A percentile compares a stretch with the other conserved stretches of the same genome.
phyloP scores from a whole-genome alignment of 1,140 invertebrate species.

The Diachasma alloeum region DNA sequence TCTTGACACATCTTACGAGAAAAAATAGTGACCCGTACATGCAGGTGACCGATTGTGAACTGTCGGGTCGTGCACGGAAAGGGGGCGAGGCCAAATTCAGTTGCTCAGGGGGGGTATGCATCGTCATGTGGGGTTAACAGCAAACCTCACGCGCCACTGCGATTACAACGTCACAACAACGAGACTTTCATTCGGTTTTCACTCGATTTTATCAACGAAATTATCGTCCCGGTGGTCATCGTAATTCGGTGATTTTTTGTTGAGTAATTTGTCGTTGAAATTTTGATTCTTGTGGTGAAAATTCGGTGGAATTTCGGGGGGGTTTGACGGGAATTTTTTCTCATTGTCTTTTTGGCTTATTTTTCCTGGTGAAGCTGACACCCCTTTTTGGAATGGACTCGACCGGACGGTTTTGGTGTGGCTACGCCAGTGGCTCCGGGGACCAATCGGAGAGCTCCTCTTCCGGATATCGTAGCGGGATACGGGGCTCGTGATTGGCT shows the following conservation, averaged over 20 bases:
- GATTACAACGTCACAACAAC: background rate
- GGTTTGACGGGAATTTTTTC: background rate
- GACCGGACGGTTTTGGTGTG: background rate
- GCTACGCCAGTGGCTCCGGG: background rate
- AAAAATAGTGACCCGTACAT: constrained; percentile 35
- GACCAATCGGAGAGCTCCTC: constrained; percentile 12
- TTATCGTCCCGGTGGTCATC: too few relatives aligned
- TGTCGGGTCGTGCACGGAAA: constrained; percentile 38
- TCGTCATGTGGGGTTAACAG: constrained; percentile 30
- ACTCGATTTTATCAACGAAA: background rate
- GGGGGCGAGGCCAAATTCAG: constrained; percentile 39
- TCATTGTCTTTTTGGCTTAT: background rate
- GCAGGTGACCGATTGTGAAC: constrained; percentile 43
- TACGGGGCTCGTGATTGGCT: constrained; percentile 19
- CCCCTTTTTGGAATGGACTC: constrained; percentile 26
- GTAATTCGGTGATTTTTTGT: too few relatives aligned
- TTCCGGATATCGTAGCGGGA: constrained; percentile 24
- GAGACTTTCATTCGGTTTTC: constrained; percentile 2
- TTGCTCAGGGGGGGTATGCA: constrained; percentile 32
- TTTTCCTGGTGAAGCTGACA: background rate
- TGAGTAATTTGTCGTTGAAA: too few relatives aligned
- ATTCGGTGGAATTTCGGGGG: background rate
- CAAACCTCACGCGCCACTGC: background rate
- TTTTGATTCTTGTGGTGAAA: background rate
- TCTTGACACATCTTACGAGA: constrained; percentile 42